A percentile compares a stretch with the other conserved stretches of the same genome.
These are phyloP conservation scores for Urocyon cinereoargenteus DNA, from an alignment of 2,797 vertebrate genomes.

Conservation along the genomic window DNA sequence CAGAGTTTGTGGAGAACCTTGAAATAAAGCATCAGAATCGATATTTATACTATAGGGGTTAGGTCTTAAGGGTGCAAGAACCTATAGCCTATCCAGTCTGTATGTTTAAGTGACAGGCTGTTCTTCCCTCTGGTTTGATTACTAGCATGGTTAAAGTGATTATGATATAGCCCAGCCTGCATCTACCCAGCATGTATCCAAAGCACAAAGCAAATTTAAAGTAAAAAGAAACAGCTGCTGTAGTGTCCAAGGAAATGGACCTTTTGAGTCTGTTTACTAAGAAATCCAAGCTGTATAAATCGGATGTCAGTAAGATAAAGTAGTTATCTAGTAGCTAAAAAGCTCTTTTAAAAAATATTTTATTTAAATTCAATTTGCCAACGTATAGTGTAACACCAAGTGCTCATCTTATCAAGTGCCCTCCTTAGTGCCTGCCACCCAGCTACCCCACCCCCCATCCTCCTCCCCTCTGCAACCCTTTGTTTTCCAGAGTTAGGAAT, in stretches of 20 bases:
- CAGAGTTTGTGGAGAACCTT: slow-evolving; percentile 28
- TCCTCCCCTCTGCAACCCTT: too few species aligned
- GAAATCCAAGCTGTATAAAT: slow-evolving; percentile 60
- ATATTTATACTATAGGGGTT: not conserved
- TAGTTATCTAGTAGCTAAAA: slow-evolving; percentile 56
- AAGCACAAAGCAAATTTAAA: slow-evolving; percentile 68
- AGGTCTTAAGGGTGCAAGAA: not conserved
- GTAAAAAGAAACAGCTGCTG: slow-evolving; percentile 71
- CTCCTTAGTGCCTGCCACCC: too few species aligned
- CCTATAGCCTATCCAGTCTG: not conserved
- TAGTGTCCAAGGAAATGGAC: slow-evolving; percentile 63
- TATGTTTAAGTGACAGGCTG: slow-evolving; percentile 2
- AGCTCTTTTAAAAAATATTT: not conserved
- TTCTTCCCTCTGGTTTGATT: slow-evolving; percentile 56
- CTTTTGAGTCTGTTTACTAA: slow-evolving; percentile 70
- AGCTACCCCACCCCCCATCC: too few species aligned
- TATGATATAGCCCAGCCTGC: not conserved
- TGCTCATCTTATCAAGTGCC: too few species aligned
- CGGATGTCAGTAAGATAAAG: slow-evolving; percentile 44
- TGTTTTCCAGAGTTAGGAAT: too few species aligned
- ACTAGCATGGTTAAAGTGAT: slow-evolving; percentile 53
- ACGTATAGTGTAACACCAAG: too few species aligned
- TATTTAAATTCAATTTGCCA: too few species aligned
- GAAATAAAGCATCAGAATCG: not conserved
- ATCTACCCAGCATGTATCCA: slow-evolving; percentile 40